Percentiles rank a stretch among this genome's conserved stretches.
Conservation (phyloP, 2,888 invertebrate species). For the Aphodius granarius region DNA sequence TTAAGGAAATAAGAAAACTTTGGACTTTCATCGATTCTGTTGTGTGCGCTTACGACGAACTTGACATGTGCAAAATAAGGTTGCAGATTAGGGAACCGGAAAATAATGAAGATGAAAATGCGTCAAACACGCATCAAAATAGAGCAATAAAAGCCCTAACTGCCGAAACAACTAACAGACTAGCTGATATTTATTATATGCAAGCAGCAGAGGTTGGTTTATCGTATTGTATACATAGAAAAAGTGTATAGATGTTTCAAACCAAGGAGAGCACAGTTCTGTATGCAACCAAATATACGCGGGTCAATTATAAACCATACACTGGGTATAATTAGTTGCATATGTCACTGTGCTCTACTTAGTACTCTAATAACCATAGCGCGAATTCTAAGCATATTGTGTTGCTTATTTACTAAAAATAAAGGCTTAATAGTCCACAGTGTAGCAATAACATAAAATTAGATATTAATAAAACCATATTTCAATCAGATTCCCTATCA, state of each 20-base stretch:
- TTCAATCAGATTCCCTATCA: constrained; percentile 46
- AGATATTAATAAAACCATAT: not conserved
- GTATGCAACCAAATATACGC: too few species aligned
- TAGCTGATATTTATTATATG: constrained; percentile 51
- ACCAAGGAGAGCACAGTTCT: too few species aligned
- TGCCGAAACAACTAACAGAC: constrained; percentile 44
- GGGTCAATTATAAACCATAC: too few species aligned
- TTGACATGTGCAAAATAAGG: constrained; percentile 70
- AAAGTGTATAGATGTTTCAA: too few species aligned
- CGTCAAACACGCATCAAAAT: constrained; percentile 27
- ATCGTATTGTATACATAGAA: too few species aligned
- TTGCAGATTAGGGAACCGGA: constrained; percentile 54
- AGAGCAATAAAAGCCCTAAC: constrained; percentile 46
- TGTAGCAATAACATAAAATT: not conserved
- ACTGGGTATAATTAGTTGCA: too few species aligned
- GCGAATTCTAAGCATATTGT: too few species aligned
- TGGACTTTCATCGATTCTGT: constrained; percentile 52
- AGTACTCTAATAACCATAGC: too few species aligned
- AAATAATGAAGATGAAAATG: constrained; percentile 24
- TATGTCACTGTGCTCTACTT: too few species aligned
- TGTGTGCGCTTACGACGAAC: constrained; percentile 67
- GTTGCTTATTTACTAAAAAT: not conserved
- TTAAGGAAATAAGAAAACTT: constrained; percentile 50
- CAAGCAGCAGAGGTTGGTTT: constrained; percentile 49
- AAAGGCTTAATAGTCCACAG: not conserved